Conservation (phyloP, 2,888 invertebrate genomes). For the Lithophane leautieri region DNA sequence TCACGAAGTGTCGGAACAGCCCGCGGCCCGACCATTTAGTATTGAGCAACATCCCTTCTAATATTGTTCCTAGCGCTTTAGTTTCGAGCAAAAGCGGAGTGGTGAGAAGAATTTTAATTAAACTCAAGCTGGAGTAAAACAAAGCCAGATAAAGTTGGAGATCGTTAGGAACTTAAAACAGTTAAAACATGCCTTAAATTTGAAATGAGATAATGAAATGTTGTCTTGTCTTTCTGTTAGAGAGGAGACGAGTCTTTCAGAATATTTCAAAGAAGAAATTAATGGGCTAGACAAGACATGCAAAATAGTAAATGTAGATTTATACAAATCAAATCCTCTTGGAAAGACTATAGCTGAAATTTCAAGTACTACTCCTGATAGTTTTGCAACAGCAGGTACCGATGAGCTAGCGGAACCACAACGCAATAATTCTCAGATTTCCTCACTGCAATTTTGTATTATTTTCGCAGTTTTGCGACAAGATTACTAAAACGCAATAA, state of each 20-base stretch:
- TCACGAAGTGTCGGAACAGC: constrained; percentile 65
- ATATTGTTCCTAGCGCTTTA: constrained; percentile 66
- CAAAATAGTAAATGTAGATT: background rate
- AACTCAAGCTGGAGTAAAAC: constrained; percentile 14
- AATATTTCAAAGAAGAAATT: background rate
- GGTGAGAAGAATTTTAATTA: constrained; percentile 34
- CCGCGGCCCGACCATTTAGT: constrained; percentile 34
- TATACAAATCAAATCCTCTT: background rate
- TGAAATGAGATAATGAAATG: background rate
- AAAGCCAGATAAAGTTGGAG: background rate
- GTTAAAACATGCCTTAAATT: background rate
- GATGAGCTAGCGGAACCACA: constrained; percentile 34
- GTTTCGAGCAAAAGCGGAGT: constrained; percentile 42
- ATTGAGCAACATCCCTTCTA: constrained; percentile 78
- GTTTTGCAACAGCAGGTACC: constrained; percentile 25
- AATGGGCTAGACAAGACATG: background rate
- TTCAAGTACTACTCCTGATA: background rate
- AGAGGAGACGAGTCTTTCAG: background rate
- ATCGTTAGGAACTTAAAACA: background rate
- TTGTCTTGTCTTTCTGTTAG: background rate
- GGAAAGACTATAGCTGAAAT: background rate
- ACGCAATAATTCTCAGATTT: constrained; percentile 38
- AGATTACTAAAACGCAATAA: constrained; percentile 28
- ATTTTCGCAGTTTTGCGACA: constrained; percentile 19
- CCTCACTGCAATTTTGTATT: constrained; percentile 29